phyloP scores from a whole-genome alignment of 2,113 vertebrate genomes.

The Ahaetulla prasina region DNA sequence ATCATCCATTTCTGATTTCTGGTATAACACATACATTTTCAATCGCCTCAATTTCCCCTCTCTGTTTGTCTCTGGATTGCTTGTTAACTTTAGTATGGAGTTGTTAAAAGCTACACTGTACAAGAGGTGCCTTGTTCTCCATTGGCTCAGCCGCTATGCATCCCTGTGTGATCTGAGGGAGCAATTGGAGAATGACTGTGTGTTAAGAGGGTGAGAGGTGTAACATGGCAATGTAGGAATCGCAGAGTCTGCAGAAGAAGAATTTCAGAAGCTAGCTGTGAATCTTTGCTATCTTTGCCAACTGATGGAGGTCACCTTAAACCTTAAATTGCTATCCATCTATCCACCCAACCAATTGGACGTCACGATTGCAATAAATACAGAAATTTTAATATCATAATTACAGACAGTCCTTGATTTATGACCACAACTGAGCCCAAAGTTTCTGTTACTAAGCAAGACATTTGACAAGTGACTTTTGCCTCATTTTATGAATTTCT shows the following conservation, averaged over 20 bases:
- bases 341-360: neutral
- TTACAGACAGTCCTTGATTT: neutral
- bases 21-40: neutral
- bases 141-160: neutral
- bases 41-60: neutral
- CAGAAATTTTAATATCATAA: neutral
- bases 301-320: neutral
- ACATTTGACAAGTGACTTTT: neutral
- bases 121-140: constrained; percentile 5
- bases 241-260: neutral
- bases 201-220: neutral
- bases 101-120: neutral
- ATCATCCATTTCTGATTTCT: neutral
- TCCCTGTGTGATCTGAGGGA: neutral
- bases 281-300: neutral
- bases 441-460: neutral
- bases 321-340: neutral
- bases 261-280: neutral
- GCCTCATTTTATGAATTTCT: neutral
- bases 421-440: too few relatives aligned
- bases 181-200: neutral
- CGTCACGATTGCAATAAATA: neutral
- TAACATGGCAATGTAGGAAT: neutral
- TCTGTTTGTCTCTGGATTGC: too few relatives aligned
- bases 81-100: neutral